Evolutionary conservation across 2,797 vertebrate genomes (phyloP).

Genomic region (Serranus cabrilla): DNA sequence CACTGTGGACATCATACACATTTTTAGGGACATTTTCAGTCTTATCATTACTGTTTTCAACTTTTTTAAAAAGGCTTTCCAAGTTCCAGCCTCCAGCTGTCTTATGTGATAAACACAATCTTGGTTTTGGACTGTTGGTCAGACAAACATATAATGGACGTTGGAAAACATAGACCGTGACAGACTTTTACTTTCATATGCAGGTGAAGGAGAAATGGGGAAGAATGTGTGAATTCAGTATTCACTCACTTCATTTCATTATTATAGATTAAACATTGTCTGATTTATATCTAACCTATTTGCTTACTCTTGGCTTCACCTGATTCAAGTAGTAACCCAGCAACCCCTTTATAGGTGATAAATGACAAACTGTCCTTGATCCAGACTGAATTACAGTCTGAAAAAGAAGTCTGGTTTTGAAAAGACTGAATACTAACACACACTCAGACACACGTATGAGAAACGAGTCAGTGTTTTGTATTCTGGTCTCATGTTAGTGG

Average conservation of each 20-base stretch:
- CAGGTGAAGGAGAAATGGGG: neutral
- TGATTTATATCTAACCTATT: neutral
- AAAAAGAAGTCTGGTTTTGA: neutral
- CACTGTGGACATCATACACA: neutral
- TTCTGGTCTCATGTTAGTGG: slow-evolving; percentile 37
- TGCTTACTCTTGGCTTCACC: neutral
- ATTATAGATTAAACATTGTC: neutral
- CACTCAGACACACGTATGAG: neutral
- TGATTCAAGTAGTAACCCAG: neutral
- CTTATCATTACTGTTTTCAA: neutral
- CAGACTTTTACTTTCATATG: slow-evolving; percentile 3
- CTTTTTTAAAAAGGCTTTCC: neutral
- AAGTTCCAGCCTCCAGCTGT: neutral
- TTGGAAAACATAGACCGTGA: neutral
- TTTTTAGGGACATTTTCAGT: neutral
- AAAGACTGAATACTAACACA: slow-evolving; percentile 6
- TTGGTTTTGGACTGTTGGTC: too few relatives aligned
- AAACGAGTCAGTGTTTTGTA: slow-evolving; percentile 43
- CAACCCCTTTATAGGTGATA: neutral
- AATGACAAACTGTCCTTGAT: neutral
- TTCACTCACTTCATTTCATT: slow-evolving; percentile 1
- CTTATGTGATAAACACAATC: neutral
- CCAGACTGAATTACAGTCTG: slow-evolving; percentile 1
- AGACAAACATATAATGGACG: neutral
- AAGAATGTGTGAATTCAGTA: neutral